These are phyloP conservation scores for Callaeas wilsoni DNA, from an alignment of 2,113 vertebrate species.

Conservation along the genomic window DNA sequence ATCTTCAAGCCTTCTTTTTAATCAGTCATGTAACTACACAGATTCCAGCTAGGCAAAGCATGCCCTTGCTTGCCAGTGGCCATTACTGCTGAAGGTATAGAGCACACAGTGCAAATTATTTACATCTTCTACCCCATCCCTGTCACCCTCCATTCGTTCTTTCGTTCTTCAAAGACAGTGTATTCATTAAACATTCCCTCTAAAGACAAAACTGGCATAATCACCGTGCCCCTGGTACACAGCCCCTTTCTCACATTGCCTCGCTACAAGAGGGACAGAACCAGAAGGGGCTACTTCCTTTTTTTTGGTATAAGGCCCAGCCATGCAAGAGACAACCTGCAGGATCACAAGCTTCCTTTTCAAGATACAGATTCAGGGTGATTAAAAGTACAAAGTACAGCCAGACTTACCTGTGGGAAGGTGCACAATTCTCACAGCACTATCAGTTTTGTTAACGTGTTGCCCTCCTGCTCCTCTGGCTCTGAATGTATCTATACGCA, in stretches of 20 bases:
- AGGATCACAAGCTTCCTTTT: not conserved
- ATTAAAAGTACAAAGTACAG: not conserved
- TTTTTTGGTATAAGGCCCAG: not conserved
- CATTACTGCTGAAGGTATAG: not conserved
- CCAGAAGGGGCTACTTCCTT: not conserved
- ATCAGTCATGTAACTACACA: not conserved
- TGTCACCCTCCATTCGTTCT: not conserved
- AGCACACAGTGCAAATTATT: not conserved
- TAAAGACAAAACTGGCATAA: not conserved
- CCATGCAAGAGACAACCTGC: not conserved
- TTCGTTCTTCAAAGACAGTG: not conserved
- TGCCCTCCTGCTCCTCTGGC: slow-evolving; percentile 90
- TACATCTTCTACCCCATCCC: not conserved
- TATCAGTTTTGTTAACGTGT: slow-evolving; percentile 93
- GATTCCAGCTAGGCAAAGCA: not conserved
- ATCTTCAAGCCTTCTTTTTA: not conserved
- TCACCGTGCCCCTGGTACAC: not conserved
- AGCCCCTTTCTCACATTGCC: not conserved
- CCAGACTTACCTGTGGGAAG: slow-evolving; percentile 83
- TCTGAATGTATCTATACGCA: slow-evolving; percentile 90
- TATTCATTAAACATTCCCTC: not conserved
- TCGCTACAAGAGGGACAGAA: not conserved
- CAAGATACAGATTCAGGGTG: not conserved
- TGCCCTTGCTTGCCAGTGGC: not conserved
- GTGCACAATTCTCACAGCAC: slow-evolving; percentile 89